These are phyloP conservation scores for Cryptoleucopteryx plumbea DNA, from an alignment of 2,113 vertebrate genomes.

Conservation along the genomic window DNA sequence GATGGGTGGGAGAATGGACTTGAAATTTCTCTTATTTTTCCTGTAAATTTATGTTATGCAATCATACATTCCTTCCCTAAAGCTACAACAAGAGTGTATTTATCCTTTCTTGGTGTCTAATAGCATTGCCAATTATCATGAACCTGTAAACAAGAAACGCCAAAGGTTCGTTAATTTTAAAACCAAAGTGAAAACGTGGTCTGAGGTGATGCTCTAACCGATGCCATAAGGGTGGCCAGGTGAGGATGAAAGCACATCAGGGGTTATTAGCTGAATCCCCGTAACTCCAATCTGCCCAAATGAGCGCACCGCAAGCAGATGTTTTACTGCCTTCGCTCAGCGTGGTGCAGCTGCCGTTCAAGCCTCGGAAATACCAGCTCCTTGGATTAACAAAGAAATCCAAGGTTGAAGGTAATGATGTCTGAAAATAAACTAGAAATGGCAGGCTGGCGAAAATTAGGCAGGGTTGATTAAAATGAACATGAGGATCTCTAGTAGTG, in stretches of 20 bases:
- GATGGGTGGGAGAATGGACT: not conserved
- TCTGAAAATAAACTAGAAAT: not conserved
- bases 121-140: not conserved
- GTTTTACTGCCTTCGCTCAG: not conserved
- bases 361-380: not conserved
- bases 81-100: not conserved
- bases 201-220: not conserved
- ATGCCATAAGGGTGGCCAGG: not conserved
- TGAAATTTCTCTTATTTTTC: constrained; percentile 21
- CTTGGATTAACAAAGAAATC: not conserved
- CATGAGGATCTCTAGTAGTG: not conserved
- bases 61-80: not conserved
- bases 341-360: not conserved
- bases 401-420: not conserved
- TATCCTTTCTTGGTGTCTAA: not conserved
- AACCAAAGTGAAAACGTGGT: not conserved
- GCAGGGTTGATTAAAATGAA: not conserved
- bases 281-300: not conserved
- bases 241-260: not conserved
- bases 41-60: not conserved
- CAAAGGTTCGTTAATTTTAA: not conserved
- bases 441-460: not conserved
- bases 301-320: not conserved
- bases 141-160: not conserved
- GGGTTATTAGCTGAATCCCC: not conserved